Evolutionary conservation across 2,888 invertebrate species (phyloP), one percentile per base, ranked within the genome.

Genomic region (Amphipyra berbera): DNA sequence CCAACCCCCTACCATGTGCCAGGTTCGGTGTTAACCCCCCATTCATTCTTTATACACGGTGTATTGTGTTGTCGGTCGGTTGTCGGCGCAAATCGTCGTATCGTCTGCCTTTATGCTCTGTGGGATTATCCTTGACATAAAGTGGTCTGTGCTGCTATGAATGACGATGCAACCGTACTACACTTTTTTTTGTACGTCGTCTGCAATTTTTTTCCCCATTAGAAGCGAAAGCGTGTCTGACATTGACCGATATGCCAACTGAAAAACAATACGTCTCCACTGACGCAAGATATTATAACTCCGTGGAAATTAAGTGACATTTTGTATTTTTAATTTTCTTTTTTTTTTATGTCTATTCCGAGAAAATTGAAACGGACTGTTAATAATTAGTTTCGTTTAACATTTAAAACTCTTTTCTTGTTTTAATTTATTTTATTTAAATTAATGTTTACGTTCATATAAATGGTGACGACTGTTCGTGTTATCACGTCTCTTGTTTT

Each of bases 1-100:
- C 96, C 97, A 82, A 96, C 96, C 88, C 97, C 97, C 85, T 97
- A 97, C 95, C 96, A 97, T 90, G 96, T 97, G 92, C 97, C 97
- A 97, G 97, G 97, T 97, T 96, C 88, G 91, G 66, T 61, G 38
- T 13, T 56, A 30, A 67, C 55, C 74, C 68, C 46, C 50, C 60
- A 66, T 70, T 74, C 69, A 65, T 65, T 64, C 48, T 63, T 61
- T 54, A 15, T 41, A 68, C 65, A 68, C 58, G 59, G 21, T 67
- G 64, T 21, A 70, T 66, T 68, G 61, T 48, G 53, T 57, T 66
- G 66, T 67, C 7, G 14, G 57, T 33, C 49, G n/a, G 40, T 35
- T 52, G 41, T 57, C 59, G 58, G 41, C 59, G 44, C 49, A 13
- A 63, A 70, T 44, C 49, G 44, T 47, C 45, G 27, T 53, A 46